phyloP scores from a whole-genome alignment of 2,888 invertebrate genomes.

The Hymenopus coronatus region DNA sequence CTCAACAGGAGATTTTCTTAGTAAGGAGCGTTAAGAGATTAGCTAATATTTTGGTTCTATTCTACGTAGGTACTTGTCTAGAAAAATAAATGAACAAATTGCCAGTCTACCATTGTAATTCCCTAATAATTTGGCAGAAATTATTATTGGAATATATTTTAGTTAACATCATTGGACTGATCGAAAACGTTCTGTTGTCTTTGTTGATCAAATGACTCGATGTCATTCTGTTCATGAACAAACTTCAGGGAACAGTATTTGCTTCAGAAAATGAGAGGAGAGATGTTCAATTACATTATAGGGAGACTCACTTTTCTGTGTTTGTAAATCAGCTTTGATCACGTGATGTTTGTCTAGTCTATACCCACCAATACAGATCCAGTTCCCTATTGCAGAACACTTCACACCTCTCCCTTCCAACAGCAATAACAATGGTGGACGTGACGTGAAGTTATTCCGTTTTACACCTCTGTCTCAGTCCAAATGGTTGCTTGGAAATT shows the following conservation, averaged over 20 bases:
- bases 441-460: neutral
- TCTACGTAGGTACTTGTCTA: no score
- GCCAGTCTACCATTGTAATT: no score
- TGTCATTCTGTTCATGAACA: neutral
- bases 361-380: neutral
- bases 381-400: neutral
- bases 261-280: neutral
- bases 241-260: neutral
- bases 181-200: no score
- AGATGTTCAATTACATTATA: neutral
- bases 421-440: neutral
- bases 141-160: no score
- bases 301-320: neutral
- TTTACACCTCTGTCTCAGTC: neutral
- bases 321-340: neutral
- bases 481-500: neutral
- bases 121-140: no score
- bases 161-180: no score
- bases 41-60: no score
- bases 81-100: no score
- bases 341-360: neutral
- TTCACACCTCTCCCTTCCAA: neutral
- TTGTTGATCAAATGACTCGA: no score
- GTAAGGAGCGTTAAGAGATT: no score
- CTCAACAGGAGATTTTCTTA: no score